Evolutionary conservation across 1,140 invertebrate genomes (phyloP).

Genomic region (Triops cancriformis): DNA sequence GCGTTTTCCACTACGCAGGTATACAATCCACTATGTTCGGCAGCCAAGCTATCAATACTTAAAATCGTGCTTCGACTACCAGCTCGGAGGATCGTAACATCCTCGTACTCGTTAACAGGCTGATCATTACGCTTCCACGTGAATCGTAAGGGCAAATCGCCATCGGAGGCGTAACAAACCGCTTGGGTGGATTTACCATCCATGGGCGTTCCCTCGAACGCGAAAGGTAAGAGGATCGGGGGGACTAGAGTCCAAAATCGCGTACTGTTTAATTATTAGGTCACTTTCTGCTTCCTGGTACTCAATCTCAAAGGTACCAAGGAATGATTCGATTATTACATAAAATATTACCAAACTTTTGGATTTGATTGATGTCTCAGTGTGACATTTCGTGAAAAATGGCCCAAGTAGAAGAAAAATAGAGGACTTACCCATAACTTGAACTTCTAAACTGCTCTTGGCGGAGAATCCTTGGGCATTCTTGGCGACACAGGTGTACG

Average conservation of each 20-base stretch:
- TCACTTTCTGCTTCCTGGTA: not conserved
- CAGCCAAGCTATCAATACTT: conserved; percentile 41
- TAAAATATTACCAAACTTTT: no score
- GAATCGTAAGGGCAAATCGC: conserved; percentile 31
- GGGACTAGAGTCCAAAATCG: conserved; percentile 29
- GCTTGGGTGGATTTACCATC: conserved; percentile 29
- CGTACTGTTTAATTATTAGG: not conserved
- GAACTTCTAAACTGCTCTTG: conserved; percentile 75
- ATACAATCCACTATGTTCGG: conserved; percentile 64
- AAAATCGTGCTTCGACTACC: conserved; percentile 16
- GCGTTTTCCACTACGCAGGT: conserved; percentile 58
- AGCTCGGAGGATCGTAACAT: conserved; percentile 14
- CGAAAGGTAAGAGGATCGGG: conserved; percentile 30
- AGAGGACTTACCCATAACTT: conserved; percentile 80
- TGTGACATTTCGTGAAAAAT: not conserved
- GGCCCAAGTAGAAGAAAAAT: conserved; percentile 23
- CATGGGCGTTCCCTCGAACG: conserved; percentile 28
- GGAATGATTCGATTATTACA: not conserved
- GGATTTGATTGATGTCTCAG: conserved; percentile 4
- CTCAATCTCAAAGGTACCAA: not conserved
- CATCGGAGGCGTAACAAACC: conserved; percentile 29
- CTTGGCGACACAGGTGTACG: conserved; percentile 86
- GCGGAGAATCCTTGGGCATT: conserved; percentile 83
- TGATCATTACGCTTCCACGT: conserved; percentile 30
- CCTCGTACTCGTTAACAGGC: conserved; percentile 18